Conservation (phyloP, 2,113 vertebrate species). For the Cyanoramphus novaezelandiae region DNA sequence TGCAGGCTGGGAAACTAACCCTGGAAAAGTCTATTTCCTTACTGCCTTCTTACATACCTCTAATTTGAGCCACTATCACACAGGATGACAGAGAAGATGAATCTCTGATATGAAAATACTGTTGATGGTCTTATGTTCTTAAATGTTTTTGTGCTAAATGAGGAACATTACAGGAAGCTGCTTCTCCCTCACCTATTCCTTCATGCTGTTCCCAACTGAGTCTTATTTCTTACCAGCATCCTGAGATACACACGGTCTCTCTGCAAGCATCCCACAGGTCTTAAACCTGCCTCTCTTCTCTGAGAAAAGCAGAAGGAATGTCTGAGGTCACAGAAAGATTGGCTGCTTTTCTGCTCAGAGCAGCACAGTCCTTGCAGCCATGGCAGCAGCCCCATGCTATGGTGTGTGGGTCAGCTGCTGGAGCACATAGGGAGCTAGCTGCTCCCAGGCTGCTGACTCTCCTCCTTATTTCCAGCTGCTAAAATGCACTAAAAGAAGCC, state of each 20-base stretch:
- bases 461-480: background rate
- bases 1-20: background rate
- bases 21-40: background rate
- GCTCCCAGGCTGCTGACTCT: background rate
- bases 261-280: background rate
- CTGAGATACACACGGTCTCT: background rate
- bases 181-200: background rate
- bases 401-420: background rate
- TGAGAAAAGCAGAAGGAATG: background rate
- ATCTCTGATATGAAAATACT: background rate
- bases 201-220: background rate
- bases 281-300: background rate
- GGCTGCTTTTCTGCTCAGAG: background rate
- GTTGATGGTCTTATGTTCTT: background rate
- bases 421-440: background rate
- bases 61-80: background rate
- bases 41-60: background rate
- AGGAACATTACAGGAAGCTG: background rate
- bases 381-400: background rate
- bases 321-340: background rate
- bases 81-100: background rate
- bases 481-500: background rate
- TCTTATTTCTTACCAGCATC: background rate
- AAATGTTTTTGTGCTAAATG: background rate
- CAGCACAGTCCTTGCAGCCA: background rate